Conservation (phyloP, 2,888 invertebrate species). For the Acanthopleura granulata region DNA sequence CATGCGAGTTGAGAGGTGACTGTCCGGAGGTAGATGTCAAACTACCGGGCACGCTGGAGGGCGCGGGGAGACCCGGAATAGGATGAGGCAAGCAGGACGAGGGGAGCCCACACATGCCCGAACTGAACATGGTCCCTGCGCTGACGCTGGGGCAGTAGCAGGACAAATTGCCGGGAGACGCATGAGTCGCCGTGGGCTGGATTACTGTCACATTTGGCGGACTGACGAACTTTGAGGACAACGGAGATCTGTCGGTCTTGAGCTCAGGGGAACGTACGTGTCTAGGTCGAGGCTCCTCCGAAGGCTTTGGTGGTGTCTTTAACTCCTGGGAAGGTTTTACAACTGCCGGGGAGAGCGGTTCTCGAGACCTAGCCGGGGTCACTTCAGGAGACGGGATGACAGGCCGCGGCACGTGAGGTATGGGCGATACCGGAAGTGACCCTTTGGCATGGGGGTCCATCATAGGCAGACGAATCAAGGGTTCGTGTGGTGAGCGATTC, state of each 20-base stretch:
- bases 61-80: constrained; percentile 4
- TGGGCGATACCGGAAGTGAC: background rate
- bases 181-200: constrained; percentile 8
- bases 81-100: constrained; percentile 8
- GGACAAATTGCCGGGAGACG: background rate
- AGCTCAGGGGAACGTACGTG: background rate
- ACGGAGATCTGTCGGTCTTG: background rate
- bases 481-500: too few relatives aligned
- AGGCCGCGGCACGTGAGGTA: background rate
- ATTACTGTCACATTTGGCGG: constrained; percentile 20
- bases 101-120: constrained; percentile 11
- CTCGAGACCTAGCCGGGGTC: background rate
- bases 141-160: constrained; percentile 14
- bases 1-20: constrained; percentile 2
- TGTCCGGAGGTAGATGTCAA: background rate
- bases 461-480: too few relatives aligned
- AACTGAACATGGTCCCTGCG: constrained; percentile 11
- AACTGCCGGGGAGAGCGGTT: background rate
- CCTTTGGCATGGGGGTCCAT: background rate
- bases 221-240: constrained; percentile 11
- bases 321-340: background rate
- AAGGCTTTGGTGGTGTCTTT: background rate
- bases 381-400: background rate
- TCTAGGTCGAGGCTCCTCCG: background rate
- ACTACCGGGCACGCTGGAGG: constrained; percentile 4